Conservation (phyloP, 2,797 vertebrate genomes). For the Xerus rutilus region DNA sequence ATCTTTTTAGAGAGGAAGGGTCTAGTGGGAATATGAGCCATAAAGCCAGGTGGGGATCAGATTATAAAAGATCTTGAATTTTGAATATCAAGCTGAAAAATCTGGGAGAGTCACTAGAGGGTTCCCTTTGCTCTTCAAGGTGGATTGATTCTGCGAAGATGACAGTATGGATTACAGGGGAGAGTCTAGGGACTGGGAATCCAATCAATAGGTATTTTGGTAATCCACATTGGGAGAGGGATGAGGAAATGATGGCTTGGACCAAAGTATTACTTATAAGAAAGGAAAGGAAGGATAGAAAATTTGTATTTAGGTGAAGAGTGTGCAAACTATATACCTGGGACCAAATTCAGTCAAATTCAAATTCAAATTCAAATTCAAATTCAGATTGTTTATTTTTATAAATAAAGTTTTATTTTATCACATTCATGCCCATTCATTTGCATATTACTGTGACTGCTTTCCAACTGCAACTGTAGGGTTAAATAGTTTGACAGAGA, state of each 20-base stretch:
- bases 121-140: background rate
- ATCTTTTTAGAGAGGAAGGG: background rate
- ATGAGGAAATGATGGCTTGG: background rate
- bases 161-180: background rate
- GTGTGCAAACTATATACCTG: background rate
- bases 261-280: background rate
- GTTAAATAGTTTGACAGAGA: background rate
- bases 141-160: background rate
- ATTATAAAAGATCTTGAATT: background rate
- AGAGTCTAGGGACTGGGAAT: background rate
- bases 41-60: background rate
- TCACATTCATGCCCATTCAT: background rate
- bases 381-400: conserved; percentile 9
- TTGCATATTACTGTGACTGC: background rate
- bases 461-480: background rate
- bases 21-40: background rate
- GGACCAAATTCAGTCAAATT: background rate
- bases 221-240: background rate
- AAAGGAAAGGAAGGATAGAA: background rate
- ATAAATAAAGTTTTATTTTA: background rate
- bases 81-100: background rate
- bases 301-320: background rate
- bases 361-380: too few relatives aligned
- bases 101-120: background rate
- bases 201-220: background rate